These are phyloP conservation scores for Elephantulus edwardii DNA, from an alignment of 2,113 vertebrate species.

Conservation along the genomic window DNA sequence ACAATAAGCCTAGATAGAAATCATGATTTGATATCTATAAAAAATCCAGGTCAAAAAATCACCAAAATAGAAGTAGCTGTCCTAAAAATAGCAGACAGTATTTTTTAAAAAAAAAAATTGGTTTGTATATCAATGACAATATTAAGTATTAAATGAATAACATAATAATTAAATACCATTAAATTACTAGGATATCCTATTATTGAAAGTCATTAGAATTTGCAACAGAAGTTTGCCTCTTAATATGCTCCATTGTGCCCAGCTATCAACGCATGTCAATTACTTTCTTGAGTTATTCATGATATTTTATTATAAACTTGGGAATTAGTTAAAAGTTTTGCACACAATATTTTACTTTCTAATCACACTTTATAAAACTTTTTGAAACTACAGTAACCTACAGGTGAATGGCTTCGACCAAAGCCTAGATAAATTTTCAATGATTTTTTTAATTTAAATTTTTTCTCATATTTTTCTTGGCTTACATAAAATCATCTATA, in stretches of 20 bases:
- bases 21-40: neutral
- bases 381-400: too few relatives aligned
- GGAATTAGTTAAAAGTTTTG: too few relatives aligned
- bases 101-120: neutral
- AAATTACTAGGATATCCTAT: constrained; percentile 40
- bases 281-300: too few relatives aligned
- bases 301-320: too few relatives aligned
- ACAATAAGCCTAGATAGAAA: neutral
- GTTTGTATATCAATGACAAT: constrained; percentile 48
- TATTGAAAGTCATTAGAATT: constrained; percentile 48
- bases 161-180: constrained; percentile 34
- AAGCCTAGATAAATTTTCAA: too few relatives aligned
- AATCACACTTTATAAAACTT: too few relatives aligned
- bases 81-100: neutral
- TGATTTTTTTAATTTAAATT: too few relatives aligned
- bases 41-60: neutral
- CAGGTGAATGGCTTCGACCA: too few relatives aligned
- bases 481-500: too few relatives aligned
- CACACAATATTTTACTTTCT: too few relatives aligned
- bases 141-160: constrained; percentile 49
- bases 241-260: neutral
- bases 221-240: constrained; percentile 21
- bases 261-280: neutral
- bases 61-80: neutral
- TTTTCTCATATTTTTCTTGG: too few relatives aligned